Evolutionary conservation across 2,797 vertebrate species (phyloP).

Genomic region (Gastrophryne carolinensis): DNA sequence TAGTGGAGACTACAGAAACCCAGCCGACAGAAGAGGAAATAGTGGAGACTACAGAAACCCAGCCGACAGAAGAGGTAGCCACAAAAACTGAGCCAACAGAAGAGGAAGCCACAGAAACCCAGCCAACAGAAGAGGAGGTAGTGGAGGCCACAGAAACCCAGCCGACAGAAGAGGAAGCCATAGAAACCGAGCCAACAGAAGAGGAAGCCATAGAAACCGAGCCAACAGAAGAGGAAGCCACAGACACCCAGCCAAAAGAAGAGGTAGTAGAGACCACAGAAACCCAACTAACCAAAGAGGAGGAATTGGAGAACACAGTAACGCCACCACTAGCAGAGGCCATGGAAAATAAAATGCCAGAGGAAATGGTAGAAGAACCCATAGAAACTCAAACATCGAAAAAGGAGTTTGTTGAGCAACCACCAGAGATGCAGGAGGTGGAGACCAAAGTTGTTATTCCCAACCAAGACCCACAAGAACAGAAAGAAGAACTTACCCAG

Average conservation of each 20-base stretch:
- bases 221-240: neutral
- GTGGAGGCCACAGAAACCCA: neutral
- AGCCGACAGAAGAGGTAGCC: too few relatives aligned
- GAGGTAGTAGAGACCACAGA: neutral
- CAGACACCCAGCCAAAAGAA: neutral
- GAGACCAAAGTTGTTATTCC: neutral
- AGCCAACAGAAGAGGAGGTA: neutral
- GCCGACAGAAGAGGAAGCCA: neutral
- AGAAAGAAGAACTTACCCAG: constrained; percentile 32
- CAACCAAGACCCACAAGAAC: constrained; percentile 15
- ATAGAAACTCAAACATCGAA: neutral
- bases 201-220: neutral
- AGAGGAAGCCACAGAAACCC: too few relatives aligned
- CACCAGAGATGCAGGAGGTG: neutral
- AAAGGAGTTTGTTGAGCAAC: constrained; percentile 25
- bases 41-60: neutral
- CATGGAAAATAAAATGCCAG: too few relatives aligned
- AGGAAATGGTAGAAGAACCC: constrained; percentile 2
- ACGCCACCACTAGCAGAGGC: too few relatives aligned
- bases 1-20: too few relatives aligned
- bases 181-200: too few relatives aligned
- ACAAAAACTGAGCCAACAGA: too few relatives aligned
- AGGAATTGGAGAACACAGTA: neutral
- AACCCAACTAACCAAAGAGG: constrained; percentile 25
- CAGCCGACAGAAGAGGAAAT: neutral